phyloP scores from a whole-genome alignment of 2,888 invertebrate species.

The Epirrhoe alternata region DNA sequence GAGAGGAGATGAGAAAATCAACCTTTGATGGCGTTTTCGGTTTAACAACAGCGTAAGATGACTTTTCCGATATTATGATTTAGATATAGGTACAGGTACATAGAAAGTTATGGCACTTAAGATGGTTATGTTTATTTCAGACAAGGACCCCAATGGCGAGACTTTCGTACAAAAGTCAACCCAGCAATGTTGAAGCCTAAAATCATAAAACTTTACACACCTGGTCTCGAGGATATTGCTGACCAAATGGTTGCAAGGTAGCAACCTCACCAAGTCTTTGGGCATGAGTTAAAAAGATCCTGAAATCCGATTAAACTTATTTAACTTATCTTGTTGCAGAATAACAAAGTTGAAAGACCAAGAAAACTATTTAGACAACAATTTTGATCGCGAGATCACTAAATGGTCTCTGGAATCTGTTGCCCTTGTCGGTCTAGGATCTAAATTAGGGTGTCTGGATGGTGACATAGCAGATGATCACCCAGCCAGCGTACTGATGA shows the following conservation, averaged over 20 bases:
- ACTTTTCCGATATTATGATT: background rate
- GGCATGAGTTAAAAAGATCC: background rate
- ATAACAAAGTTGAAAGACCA: slow-evolving; percentile 60
- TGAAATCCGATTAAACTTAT: background rate
- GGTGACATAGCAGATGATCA: slow-evolving; percentile 63
- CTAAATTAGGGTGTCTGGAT: slow-evolving; percentile 66
- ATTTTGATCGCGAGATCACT: slow-evolving; percentile 83
- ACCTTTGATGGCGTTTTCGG: slow-evolving; percentile 69
- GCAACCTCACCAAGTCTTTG: background rate
- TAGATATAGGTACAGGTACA: background rate
- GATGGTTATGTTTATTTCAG: slow-evolving; percentile 51
- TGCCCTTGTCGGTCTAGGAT: slow-evolving; percentile 67
- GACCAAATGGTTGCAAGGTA: slow-evolving; percentile 66
- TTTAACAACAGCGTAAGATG: slow-evolving; percentile 70
- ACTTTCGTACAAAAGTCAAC: slow-evolving; percentile 87
- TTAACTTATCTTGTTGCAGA: slow-evolving; percentile 52
- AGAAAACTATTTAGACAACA: slow-evolving; percentile 58
- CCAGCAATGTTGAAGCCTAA: slow-evolving; percentile 88
- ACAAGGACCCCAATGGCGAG: slow-evolving; percentile 88
- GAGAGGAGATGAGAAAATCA: slow-evolving; percentile 62
- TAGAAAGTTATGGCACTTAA: background rate
- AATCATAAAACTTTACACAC: slow-evolving; percentile 79
- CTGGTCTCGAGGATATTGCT: slow-evolving; percentile 79
- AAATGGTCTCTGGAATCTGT: slow-evolving; percentile 87
- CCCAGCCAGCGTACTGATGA: slow-evolving; percentile 62